Evolutionary conservation across 2,888 invertebrate species (phyloP), one percentile per base, ranked within the genome.

Genomic region (Epirrhoe tristata): DNA sequence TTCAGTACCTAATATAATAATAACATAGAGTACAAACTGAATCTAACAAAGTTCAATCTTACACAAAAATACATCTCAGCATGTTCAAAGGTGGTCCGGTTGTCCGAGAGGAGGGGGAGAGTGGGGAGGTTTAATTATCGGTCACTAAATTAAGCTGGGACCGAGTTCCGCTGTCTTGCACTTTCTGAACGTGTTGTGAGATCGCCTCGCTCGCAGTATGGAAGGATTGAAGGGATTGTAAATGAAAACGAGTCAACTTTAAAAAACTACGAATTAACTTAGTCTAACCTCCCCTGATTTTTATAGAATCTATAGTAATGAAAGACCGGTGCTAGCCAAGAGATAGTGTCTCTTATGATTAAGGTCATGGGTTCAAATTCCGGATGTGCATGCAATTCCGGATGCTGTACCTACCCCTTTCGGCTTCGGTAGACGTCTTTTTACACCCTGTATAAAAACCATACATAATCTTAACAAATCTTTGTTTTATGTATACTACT

Each of bases 31-130:
- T 8, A 51, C 16, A 24, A 24, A 24, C 50, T 53, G 32, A 43
- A 10, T 60, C 17, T 43, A 52, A 46, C 67, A 63, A 63, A 67
- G 61, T 67, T 70, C 74, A 77, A 75, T 75, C 80, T 79, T 85
- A 82, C 81, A 83, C 87, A 87, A 89, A 88, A 89, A 87, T 87
- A 80, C 82, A 81, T 81, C 84, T 89, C 89, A 89, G 89, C 89
- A 84, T 82, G 85, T 86, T 80, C 77, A 72, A 74, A 74, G 76
- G 75, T 78, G 75, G 76, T 80, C 82, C 82, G 63, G 66, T 54
- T 50, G 75, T 75, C 58, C 63, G 50, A 43, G 52, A 46, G 59
- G 32, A 36, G 31, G 55, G 50, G 60, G 50, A 55, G 60, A 65
- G 58, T 48, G 48, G 72, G 74, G 75, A 72, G 77, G 80, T 83